Percentiles rank a stretch among this genome's conserved stretches.
phyloP scores from a whole-genome alignment of 1,140 invertebrate species.

The Callitettix versicolor region DNA sequence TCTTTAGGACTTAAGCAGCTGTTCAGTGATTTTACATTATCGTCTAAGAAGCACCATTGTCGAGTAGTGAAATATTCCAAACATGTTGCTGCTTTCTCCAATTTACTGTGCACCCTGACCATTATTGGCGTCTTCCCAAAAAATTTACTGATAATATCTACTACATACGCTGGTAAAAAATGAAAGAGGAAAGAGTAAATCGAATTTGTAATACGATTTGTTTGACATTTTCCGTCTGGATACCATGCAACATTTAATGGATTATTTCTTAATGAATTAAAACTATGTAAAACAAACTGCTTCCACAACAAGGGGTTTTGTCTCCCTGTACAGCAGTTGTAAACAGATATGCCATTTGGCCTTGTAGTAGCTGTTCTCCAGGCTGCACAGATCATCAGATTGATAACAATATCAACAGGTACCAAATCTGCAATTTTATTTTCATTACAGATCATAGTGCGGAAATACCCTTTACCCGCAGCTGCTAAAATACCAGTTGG shows the following conservation, averaged over 20 bases:
- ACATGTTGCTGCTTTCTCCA: slow-evolving; percentile 63
- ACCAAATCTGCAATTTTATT: slow-evolving; percentile 62
- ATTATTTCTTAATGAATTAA: slow-evolving; percentile 36
- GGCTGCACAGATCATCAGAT: slow-evolving; percentile 59
- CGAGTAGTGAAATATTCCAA: slow-evolving; percentile 68
- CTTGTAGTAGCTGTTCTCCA: slow-evolving; percentile 55
- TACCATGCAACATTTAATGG: slow-evolving; percentile 59
- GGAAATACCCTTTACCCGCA: slow-evolving; percentile 69
- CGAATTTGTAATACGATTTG: slow-evolving; percentile 40
- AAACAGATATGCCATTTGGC: slow-evolving; percentile 40
- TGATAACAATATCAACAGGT: slow-evolving; percentile 76
- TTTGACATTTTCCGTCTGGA: slow-evolving; percentile 45
- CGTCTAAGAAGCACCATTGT: slow-evolving; percentile 71
- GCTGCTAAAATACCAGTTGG: slow-evolving; percentile 67
- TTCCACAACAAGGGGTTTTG: slow-evolving; percentile 57
- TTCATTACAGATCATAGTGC: slow-evolving; percentile 54
- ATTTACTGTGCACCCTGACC: slow-evolving; percentile 64
- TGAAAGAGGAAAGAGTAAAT: slow-evolving; percentile 52
- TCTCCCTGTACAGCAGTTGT: slow-evolving; percentile 52
- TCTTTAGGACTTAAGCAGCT: slow-evolving; percentile 49
- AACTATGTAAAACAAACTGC: slow-evolving; percentile 43
- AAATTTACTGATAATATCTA: slow-evolving; percentile 49
- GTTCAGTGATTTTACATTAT: slow-evolving; percentile 55
- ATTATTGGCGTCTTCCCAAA: slow-evolving; percentile 57
- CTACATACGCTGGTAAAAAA: slow-evolving; percentile 55